Base-by-base conservation (phyloP, 2,888 invertebrate species). In the Dasypogon diadema region DNA sequence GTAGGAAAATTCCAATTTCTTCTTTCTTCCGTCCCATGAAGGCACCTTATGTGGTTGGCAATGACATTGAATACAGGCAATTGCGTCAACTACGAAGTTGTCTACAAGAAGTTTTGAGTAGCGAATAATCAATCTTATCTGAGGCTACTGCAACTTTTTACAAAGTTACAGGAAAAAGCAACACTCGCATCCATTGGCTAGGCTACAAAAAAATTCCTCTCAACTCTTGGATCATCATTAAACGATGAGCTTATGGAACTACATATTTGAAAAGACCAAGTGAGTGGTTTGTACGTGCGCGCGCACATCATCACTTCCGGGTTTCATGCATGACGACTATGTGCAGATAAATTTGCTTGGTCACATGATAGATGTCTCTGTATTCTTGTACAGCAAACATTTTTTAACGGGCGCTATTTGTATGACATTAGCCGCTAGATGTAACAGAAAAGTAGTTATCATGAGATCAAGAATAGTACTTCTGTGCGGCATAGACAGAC, bases 311-410 rank as follows among this genome's bases (percentile, higher is more conserved):
- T 21, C 18, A 30, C 18, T 73, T 73, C 73, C 73, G 73, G 73
- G 73, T 73, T 56, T 30, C 10, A 24, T 18, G 37, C 65, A 46
- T 65, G 65, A 65, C 48, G 8, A 14, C 26, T 12, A 24, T 65
- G 48, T 10, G 22, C 65, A 54, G 54, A 54, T 70, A 70, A 54
- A 54, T 70, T 70, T 70, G 54, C 70, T 70, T 51, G 26, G 54
- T 73, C 56, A 42, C 22, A 73, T 73, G 73, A 73, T 73, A 56
- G 73, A 73, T 73, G 73, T 37, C 73, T 63, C 37, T 63, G 60
- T n/a, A 3, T 54, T 54, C 51, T 34, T 34, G 54, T 18, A 37
- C 70, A 70, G 22, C 34, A 34, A 68, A 48, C 65, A 48, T 16
- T 68, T 24, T 68, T 54, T 54, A 54, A 70, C 34, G 54, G 54